Base-by-base conservation (phyloP, 2,113 vertebrate genomes). In the Emydocephalus ijimae region DNA sequence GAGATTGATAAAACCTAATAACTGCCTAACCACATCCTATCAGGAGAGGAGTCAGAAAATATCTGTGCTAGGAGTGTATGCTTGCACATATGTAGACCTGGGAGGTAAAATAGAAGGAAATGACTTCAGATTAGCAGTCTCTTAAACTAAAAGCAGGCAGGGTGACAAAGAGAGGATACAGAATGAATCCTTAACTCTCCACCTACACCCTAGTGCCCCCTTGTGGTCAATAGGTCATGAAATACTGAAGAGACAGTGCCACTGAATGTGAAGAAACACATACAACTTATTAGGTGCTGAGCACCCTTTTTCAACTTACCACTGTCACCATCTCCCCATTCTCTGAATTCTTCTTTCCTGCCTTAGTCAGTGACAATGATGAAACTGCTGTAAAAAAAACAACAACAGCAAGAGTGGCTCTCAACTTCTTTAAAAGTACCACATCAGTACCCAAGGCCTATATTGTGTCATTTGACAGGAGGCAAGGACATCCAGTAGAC, bases 311-410 rank as follows among this genome's bases (percentile, higher is more conserved):
- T 57, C 55, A 64, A 12, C 92, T 1, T 96, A 99, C 98, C 97
- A 87, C 43, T 54, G 24, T 54, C 10, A 48, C 92, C 0, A 87
- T n/a, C 0, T 98, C 97, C 3, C 92, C 24, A 0, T 59, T 93
- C 11, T 98, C 97, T 0, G 97, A 97, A 91, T 92, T 96, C 93
- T 90, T 96, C 45, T 1, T 88, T 89, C 39, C 89, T 23, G 93
- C 39, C 95, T 90, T 96, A 91, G 57, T 95, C 93, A 92, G 95
- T 54, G 95, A 92, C 59, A 93, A 91, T n/a, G 97, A 95, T 54
- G 97, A 92, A 95, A 98, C 98, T 89, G 97, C 98, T 98, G 89
- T 8, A 85, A 96, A 90, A 90, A 94, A 94, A 95, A 56, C 0
- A 54, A 57, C 21, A 26, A 90, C 0, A 1, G 9, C 11, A 39